phyloP scores from a whole-genome alignment of 2,888 invertebrate species.

The Plebejus melissa region DNA sequence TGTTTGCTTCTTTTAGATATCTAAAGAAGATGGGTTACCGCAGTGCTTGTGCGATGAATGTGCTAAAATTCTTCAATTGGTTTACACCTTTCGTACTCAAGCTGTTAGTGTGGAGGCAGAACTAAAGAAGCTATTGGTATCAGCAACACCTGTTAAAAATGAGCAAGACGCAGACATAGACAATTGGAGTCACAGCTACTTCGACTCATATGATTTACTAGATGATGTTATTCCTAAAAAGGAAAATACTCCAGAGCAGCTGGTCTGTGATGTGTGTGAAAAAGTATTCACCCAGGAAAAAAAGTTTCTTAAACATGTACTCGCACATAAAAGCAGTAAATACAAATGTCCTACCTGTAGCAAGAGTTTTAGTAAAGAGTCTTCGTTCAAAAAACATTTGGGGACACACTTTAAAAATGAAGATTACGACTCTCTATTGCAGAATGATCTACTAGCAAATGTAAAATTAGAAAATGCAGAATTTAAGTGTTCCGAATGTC shows the following conservation, averaged over 20 bases:
- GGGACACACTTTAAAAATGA: constrained; percentile 44
- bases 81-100: constrained; percentile 63
- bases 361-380: constrained; percentile 50
- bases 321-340: constrained; percentile 51
- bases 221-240: constrained; percentile 39
- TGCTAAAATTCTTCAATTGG: constrained; percentile 64
- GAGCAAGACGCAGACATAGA: constrained; percentile 31
- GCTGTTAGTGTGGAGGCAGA: constrained; percentile 54
- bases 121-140: constrained; percentile 47
- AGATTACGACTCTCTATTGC: background rate
- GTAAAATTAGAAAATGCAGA: constrained; percentile 45
- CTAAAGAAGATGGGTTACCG: constrained; percentile 77
- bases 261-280: constrained; percentile 62
- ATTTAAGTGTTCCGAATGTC: constrained; percentile 72
- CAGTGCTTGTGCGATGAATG: constrained; percentile 79
- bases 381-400: constrained; percentile 55
- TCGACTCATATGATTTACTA: constrained; percentile 39
- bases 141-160: constrained; percentile 40
- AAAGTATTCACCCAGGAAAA: constrained; percentile 68
- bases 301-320: constrained; percentile 67
- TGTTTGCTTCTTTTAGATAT: constrained; percentile 45
- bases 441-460: constrained; percentile 27
- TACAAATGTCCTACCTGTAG: constrained; percentile 51
- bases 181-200: constrained; percentile 42
- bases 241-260: constrained; percentile 40